These are phyloP conservation scores for Austrofundulus limnaeus DNA, from an alignment of 2,113 vertebrate species.

Conservation along the genomic window DNA sequence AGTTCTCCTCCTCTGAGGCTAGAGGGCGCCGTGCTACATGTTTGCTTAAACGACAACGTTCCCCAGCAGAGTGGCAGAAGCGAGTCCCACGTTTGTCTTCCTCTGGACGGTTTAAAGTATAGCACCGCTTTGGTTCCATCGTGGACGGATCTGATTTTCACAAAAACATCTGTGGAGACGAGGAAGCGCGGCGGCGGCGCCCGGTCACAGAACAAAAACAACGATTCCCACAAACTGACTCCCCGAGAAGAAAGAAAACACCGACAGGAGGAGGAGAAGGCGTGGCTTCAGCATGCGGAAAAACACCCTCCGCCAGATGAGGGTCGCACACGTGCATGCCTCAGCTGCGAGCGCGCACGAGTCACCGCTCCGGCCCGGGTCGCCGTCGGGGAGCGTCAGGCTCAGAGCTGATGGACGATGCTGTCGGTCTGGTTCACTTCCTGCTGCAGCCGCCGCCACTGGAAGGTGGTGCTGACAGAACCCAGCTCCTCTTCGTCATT, in stretches of 20 bases:
- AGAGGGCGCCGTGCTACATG: conserved; percentile 63
- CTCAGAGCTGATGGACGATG: conserved; percentile 79
- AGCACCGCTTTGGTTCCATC: conserved; percentile 47
- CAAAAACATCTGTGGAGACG: conserved; percentile 23
- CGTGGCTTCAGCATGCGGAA: conserved; percentile 6
- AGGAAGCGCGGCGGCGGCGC: conserved; percentile 9
- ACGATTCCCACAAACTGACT: conserved; percentile 6
- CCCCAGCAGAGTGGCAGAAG: background rate
- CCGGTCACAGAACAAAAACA: conserved; percentile 35
- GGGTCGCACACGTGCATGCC: conserved; percentile 33
- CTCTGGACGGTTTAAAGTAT: background rate
- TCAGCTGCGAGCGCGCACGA: conserved; percentile 8
- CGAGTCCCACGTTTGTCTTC: background rate
- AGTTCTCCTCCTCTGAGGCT: background rate
- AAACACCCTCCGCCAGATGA: conserved; percentile 12
- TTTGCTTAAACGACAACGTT: background rate
- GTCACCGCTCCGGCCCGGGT: background rate
- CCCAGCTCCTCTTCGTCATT: conserved; percentile 76
- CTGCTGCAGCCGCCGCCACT: conserved; percentile 77
- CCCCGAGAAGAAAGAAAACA: conserved; percentile 39
- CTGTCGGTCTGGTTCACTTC: conserved; percentile 73
- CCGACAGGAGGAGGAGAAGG: conserved; percentile 24
- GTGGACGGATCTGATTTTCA: conserved; percentile 21
- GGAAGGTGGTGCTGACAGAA: conserved; percentile 79
- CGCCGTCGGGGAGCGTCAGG: background rate